phyloP scores from a whole-genome alignment of 2,888 invertebrate genomes.

The Auanema sp. region DNA sequence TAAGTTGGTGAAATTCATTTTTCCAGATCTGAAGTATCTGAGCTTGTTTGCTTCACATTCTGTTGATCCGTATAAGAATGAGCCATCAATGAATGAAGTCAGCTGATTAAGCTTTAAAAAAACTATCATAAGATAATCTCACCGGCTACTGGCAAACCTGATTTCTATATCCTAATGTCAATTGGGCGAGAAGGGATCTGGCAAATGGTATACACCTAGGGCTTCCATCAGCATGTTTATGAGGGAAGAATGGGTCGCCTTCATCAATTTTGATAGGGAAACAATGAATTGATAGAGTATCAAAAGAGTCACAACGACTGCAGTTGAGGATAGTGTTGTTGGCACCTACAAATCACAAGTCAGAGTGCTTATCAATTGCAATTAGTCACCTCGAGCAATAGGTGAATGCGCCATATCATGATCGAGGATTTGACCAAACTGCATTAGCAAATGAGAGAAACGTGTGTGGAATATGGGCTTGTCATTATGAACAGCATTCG shows the following conservation, averaged over 20 bases:
- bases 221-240: slow-evolving; percentile 79
- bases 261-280: slow-evolving; percentile 87
- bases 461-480: slow-evolving; percentile 52
- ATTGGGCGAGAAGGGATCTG: slow-evolving; percentile 88
- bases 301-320: slow-evolving; percentile 79
- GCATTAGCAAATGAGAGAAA: slow-evolving; percentile 74
- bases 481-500: slow-evolving; percentile 55
- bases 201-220: slow-evolving; percentile 90
- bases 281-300: slow-evolving; percentile 89
- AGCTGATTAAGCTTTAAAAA: slow-evolving; percentile 83
- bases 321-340: slow-evolving; percentile 62
- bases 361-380: no score
- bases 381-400: slow-evolving; percentile 69
- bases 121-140: no score
- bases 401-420: slow-evolving; percentile 93
- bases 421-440: slow-evolving; percentile 89
- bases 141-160: no score
- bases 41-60: slow-evolving; percentile 79
- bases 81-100: slow-evolving; percentile 78
- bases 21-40: slow-evolving; percentile 72
- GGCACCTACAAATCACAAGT: slow-evolving; percentile 42
- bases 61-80: slow-evolving; percentile 87
- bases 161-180: slow-evolving; percentile 71
- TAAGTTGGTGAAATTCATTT: slow-evolving; percentile 62
- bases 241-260: slow-evolving; percentile 84